phyloP scores from a whole-genome alignment of 2,888 invertebrate genomes.

The Acleris emargana region DNA sequence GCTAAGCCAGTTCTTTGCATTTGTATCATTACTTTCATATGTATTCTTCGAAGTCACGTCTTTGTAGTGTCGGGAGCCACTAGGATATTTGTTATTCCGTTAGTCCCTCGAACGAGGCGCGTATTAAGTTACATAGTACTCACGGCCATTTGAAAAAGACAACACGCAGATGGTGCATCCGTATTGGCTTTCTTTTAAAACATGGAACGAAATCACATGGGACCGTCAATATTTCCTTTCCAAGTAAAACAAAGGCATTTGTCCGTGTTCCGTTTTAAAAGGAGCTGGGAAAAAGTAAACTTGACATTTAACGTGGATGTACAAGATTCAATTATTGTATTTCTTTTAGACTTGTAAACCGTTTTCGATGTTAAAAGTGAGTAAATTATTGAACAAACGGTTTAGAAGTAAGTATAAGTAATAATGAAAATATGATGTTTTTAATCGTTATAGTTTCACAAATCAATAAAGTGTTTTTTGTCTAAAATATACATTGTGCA shows the following conservation, averaged over 20 bases:
- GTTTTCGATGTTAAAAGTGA: conserved; percentile 3
- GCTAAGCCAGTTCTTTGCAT: conserved; percentile 62
- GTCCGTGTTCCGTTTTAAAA: conserved; percentile 62
- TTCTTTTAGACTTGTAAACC: conserved; percentile 17
- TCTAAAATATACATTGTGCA: not conserved
- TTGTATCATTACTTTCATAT: conserved; percentile 64
- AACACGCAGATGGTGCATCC: conserved; percentile 77
- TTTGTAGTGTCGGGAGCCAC: conserved; percentile 58
- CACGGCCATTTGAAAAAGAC: conserved; percentile 76
- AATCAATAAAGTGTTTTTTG: too few relatives aligned
- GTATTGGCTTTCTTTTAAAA: conserved; percentile 81
- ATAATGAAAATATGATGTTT: not conserved
- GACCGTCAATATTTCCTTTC: conserved; percentile 79
- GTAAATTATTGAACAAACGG: conserved; percentile 1
- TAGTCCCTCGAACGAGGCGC: conserved; percentile 53
- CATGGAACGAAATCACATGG: conserved; percentile 76
- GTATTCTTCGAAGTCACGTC: conserved; percentile 64
- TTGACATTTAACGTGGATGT: conserved; percentile 33
- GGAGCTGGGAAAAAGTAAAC: conserved; percentile 40
- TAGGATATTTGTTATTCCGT: conserved; percentile 63
- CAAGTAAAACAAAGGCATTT: conserved; percentile 70
- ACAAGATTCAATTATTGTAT: conserved; percentile 35
- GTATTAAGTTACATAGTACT: conserved; percentile 71
- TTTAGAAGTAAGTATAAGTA: not conserved
- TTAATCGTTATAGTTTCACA: too few relatives aligned